Percentiles rank a stretch among this genome's conserved stretches.
Evolutionary conservation across 2,888 invertebrate species (phyloP).

Genomic region (Augiades crinisus): DNA sequence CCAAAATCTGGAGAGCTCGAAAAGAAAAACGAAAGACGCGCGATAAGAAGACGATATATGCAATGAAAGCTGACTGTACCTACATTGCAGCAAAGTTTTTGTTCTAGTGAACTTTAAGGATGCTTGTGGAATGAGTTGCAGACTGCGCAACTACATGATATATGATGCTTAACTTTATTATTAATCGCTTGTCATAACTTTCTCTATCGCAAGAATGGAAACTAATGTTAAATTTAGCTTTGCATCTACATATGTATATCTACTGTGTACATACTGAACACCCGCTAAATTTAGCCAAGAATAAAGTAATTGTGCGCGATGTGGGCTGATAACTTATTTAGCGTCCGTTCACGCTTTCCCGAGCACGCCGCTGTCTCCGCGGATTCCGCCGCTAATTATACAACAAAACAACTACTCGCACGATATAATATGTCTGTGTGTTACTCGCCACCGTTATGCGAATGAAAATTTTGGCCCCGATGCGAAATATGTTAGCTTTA

Average conservation of each 20-base stretch:
- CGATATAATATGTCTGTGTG: neutral
- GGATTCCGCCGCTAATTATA: constrained; percentile 22
- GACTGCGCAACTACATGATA: neutral
- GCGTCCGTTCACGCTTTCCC: constrained; percentile 62
- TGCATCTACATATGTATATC: too few species aligned
- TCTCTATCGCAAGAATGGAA: neutral
- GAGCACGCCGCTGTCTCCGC: constrained; percentile 37
- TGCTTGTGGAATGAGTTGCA: neutral
- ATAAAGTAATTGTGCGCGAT: constrained; percentile 12
- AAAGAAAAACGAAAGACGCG: too few species aligned
- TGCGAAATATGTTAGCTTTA: neutral
- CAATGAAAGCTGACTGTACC: too few species aligned
- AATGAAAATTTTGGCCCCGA: constrained; percentile 7
- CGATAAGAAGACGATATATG: too few species aligned
- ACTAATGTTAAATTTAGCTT: too few species aligned
- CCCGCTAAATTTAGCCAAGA: constrained; percentile 5
- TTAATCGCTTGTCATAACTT: neutral
- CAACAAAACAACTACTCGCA: neutral
- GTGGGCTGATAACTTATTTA: constrained; percentile 30
- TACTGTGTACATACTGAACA: too few species aligned
- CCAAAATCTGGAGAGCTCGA: too few species aligned
- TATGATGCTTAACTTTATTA: neutral
- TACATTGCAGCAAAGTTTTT: too few species aligned
- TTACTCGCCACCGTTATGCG: constrained; percentile 1
- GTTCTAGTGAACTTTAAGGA: neutral